A percentile compares a stretch with the other conserved stretches of the same genome.
phyloP scores from a whole-genome alignment of 2,888 invertebrate genomes.

The Podabrus alpinus region DNA sequence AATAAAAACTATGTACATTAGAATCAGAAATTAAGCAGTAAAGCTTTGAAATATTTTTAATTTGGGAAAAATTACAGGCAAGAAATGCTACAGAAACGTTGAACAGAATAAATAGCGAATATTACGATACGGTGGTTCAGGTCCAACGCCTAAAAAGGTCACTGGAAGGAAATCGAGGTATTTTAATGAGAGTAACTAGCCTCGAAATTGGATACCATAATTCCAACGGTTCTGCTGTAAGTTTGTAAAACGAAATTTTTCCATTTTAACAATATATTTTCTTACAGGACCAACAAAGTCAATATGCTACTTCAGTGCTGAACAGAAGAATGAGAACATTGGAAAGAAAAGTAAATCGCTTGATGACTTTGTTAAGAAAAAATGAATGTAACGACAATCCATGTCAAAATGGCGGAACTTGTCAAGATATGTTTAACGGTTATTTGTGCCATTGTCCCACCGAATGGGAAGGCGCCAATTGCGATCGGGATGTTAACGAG shows the following conservation, averaged over 20 bases:
- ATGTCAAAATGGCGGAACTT: slow-evolving; percentile 83
- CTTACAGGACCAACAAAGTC: not conserved
- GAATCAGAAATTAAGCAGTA: no score
- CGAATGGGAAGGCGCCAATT: slow-evolving; percentile 73
- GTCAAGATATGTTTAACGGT: slow-evolving; percentile 71
- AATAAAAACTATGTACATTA: no score
- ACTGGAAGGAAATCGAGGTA: slow-evolving; percentile 32
- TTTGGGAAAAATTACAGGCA: slow-evolving; percentile 46
- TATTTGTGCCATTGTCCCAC: slow-evolving; percentile 76
- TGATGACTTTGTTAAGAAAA: slow-evolving; percentile 56
- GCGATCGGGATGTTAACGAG: slow-evolving; percentile 85
- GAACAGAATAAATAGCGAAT: slow-evolving; percentile 43
- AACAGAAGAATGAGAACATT: slow-evolving; percentile 54
- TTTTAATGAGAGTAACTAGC: slow-evolving; percentile 32
- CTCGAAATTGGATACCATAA: slow-evolving; percentile 31
- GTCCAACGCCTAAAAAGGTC: slow-evolving; percentile 40
- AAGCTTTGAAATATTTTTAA: no score
- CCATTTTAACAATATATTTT: not conserved
- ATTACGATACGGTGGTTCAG: slow-evolving; percentile 40
- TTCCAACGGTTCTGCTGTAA: not conserved
- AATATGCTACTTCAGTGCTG: slow-evolving; percentile 3
- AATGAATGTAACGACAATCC: slow-evolving; percentile 76
- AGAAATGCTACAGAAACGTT: slow-evolving; percentile 53
- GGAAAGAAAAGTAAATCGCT: slow-evolving; percentile 50
- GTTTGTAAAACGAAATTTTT: not conserved